Evolutionary conservation across 2,888 invertebrate species (phyloP).

Genomic region (Cenopis cana): DNA sequence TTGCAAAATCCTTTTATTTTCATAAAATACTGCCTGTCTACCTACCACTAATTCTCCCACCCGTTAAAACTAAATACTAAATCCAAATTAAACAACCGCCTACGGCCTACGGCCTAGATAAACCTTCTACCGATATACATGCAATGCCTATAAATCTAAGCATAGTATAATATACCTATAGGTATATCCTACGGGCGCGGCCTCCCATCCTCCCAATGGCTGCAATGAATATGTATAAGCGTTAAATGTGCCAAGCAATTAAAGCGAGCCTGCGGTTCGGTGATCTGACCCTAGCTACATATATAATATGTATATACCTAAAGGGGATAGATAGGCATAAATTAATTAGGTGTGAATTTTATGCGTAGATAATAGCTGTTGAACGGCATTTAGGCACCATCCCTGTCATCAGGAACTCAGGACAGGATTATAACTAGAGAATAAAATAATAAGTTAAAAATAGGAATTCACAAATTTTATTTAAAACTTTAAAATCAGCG

Average conservation of each 20-base stretch:
- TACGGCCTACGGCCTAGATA: conserved; percentile 14
- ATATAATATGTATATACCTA: conserved; percentile 21
- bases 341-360: conserved; percentile 24
- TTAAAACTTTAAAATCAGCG: conserved; percentile 50
- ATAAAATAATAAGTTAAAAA: neutral
- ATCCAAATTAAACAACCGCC: conserved; percentile 9
- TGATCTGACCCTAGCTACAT: conserved; percentile 45
- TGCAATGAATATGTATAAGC: conserved; percentile 82
- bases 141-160: conserved; percentile 27
- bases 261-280: conserved; percentile 62
- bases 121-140: conserved; percentile 2
- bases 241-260: conserved; percentile 83
- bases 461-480: conserved; percentile 31
- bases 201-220: conserved; percentile 66
- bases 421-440: too few species aligned
- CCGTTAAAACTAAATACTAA: conserved; percentile 6
- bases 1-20: neutral
- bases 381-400: conserved; percentile 20
- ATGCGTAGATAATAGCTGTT: neutral
- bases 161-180: too few species aligned
- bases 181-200: conserved; percentile 45
- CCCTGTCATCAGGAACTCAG: too few species aligned
- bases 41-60: neutral
- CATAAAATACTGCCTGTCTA: neutral
- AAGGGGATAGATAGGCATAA: conserved; percentile 25